Base-by-base conservation (phyloP, 2,113 vertebrate genomes). In the Anolis sagrei region DNA sequence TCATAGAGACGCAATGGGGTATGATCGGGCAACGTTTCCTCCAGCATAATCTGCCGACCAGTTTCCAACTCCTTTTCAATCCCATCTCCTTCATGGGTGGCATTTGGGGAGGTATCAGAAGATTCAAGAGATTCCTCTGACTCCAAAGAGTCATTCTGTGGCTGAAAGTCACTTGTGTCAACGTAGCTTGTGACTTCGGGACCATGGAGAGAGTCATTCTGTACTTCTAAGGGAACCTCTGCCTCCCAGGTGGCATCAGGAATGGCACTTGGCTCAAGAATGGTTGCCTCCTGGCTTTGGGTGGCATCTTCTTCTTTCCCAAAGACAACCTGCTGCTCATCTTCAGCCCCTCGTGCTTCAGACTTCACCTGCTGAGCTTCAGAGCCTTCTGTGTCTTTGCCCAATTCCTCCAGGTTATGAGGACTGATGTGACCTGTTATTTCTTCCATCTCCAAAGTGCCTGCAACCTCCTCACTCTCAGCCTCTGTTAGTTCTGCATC, bases 21-120 rank as follows among this genome's bases (percentile, higher is more conserved):
- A 83, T 90, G 92, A 61, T 96, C 96, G 0, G 95, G 96, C 61
- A 96, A 92, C 0, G 94, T 96, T 62, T 96, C 95, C 85, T 95
- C 96, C 48, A 96, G 89, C 29, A 91, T 91, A 48, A 91, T 44
- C 1, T 27, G 80, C 23, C 76, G 79, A 77, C 84, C 58, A 0
- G 0, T 58, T 72, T 76, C 88, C 0, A 0, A 0, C 0, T 86
- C 82, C 0, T 19, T 32, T 49, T 91, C 92, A 0, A 77, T 76
- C 19, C 88, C 89, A 32, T 85, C 75, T 2, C 1, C 49, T 1
- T 25, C 64, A 18, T 74, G 62, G 0, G 11, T 49, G 0, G 32
- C 14, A 13, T 73, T 83, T 7, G 79, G 83, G 62, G 83, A 48
- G 16, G 76, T n/a, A 1, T 86, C 86, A 18, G 77, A 74, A 48